Evolutionary conservation across 2,797 vertebrate species (phyloP).

Genomic region (Alca torda): DNA sequence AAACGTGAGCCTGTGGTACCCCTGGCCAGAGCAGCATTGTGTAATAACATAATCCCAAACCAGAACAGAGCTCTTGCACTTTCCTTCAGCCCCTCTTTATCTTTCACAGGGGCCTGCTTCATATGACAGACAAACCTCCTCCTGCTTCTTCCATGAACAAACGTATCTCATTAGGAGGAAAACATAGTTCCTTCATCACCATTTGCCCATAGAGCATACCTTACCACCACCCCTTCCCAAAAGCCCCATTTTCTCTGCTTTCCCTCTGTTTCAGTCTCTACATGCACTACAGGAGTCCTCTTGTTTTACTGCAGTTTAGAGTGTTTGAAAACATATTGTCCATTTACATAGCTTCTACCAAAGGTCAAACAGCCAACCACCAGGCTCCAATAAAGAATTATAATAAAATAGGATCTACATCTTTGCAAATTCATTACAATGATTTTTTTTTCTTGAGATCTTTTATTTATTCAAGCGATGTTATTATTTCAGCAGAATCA

Average conservation of each 20-base stretch:
- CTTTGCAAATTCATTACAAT: neutral
- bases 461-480: neutral
- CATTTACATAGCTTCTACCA: neutral
- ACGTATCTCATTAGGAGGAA: neutral
- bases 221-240: fast-evolving
- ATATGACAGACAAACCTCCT: neutral
- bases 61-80: neutral
- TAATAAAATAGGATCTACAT: neutral
- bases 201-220: neutral
- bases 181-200: neutral
- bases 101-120: neutral
- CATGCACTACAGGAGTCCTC: neutral
- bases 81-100: neutral
- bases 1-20: neutral
- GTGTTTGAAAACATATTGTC: neutral
- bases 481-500: neutral
- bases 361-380: neutral
- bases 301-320: neutral
- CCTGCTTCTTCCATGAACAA: neutral
- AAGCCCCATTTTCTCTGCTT: neutral
- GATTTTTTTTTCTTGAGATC: neutral
- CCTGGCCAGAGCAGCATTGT: neutral
- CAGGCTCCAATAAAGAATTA: neutral
- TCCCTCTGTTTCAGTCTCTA: neutral
- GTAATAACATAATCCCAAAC: too few relatives aligned